phyloP scores from a whole-genome alignment of 2,113 vertebrate species.

The rabbit (Oryctolagus cuniculus) region DNA sequence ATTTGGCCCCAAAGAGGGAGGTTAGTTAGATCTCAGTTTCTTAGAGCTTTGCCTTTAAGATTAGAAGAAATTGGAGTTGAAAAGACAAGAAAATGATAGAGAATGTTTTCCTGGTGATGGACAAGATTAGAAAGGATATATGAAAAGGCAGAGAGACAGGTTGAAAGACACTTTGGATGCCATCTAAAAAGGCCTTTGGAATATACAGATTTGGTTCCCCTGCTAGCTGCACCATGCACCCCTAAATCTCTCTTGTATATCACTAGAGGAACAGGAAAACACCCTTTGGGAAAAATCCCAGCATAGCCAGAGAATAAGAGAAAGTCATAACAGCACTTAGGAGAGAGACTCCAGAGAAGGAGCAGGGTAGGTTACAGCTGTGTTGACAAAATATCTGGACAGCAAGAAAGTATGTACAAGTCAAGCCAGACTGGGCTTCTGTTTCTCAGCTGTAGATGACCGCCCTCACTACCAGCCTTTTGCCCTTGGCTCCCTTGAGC shows the following conservation, averaged over 20 bases:
- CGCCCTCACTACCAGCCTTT: slow-evolving; percentile 1
- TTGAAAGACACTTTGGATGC: slow-evolving; percentile 57
- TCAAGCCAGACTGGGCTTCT: neutral
- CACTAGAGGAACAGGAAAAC: slow-evolving; percentile 7
- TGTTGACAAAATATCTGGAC: slow-evolving; percentile 7
- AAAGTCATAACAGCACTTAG: neutral
- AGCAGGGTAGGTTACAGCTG: neutral
- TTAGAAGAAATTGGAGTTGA: neutral
- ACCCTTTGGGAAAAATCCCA: slow-evolving; percentile 16
- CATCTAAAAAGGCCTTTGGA: slow-evolving; percentile 75
- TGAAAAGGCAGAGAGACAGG: slow-evolving; percentile 35
- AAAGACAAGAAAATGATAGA: slow-evolving; percentile 17
- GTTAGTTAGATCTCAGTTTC: neutral
- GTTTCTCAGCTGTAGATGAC: slow-evolving; percentile 15
- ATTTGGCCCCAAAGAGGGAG: neutral
- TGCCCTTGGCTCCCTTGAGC: neutral
- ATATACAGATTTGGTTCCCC: slow-evolving; percentile 54
- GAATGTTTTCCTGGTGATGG: neutral
- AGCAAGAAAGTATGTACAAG: neutral
- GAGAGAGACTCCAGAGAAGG: neutral
- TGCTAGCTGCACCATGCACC: slow-evolving; percentile 51
- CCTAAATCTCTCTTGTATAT: neutral
- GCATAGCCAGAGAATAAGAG: neutral
- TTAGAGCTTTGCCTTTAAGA: neutral
- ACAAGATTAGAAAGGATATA: slow-evolving; percentile 26